Evolutionary conservation across 2,797 vertebrate genomes (phyloP), one percentile per base, ranked within the genome.

Genomic region (Siniperca undulata): DNA sequence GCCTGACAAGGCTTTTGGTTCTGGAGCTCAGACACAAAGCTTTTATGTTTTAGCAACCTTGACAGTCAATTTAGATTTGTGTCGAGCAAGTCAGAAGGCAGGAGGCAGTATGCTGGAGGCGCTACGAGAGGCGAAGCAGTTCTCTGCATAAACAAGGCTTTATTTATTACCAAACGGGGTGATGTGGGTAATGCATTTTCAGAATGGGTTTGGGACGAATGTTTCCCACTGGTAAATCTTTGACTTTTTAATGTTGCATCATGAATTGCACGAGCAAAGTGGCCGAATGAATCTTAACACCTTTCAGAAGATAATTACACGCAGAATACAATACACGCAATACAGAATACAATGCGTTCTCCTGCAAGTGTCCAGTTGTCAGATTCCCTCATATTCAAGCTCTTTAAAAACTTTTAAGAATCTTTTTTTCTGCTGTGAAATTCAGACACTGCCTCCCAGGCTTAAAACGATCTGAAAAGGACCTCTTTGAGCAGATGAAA

Each of bases 21-120:
- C 22, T 12, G 12, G 22, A 34, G 24, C 64, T 73, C 59, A 64
- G 27, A 50, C 36, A 16, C 4, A 0, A 22, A 12, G 19, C 58
- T 74, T 80, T 77, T 27, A 60, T 74, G 74, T 77, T 75, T 66
- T 34, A 58, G 62, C 75, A 79, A 68, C 67, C 80, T 82, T 77
- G 50, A 70, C 62, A 85, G 73, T 81, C 74, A 62, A 14, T 82
- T 88, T 81, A 66, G 65, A 78, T 82, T 88, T 86, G 59, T 84
- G 36, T 46, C 5, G 5, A 71, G 55, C 52, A 20, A 70, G 58
- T 84, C 34, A 22, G 66, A 34, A 38, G 52, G 22, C 30, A 53
- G 22, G 73, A 73, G 66, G 52, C 44, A 34, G 34, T 8, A 20
- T 44, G 52, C 72, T 48, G 27, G 30, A 64, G 40, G 84, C 11